Conservation (phyloP, 2,113 vertebrate genomes). For the Ciconia stormi region DNA sequence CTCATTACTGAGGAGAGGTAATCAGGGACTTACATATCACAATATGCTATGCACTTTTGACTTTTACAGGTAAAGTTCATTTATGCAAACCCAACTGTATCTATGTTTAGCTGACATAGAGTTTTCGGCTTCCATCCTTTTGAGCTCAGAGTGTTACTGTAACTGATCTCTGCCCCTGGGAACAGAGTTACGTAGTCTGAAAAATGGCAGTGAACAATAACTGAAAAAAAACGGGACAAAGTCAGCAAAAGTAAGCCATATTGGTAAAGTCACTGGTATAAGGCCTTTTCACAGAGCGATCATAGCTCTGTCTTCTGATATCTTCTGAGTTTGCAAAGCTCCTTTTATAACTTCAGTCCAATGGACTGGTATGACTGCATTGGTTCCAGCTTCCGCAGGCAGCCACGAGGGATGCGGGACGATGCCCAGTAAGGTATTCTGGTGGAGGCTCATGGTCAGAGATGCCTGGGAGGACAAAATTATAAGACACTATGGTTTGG, state of each 20-base stretch:
- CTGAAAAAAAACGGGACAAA: neutral
- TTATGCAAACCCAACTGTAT: neutral
- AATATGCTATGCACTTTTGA: neutral
- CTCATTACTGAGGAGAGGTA: neutral
- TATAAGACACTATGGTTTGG: neutral
- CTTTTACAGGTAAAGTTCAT: neutral
- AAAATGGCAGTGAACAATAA: neutral
- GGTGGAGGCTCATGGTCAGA: neutral
- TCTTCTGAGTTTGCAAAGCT: neutral
- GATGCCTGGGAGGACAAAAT: neutral
- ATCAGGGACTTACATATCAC: neutral
- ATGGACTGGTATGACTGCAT: neutral
- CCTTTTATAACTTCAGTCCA: neutral
- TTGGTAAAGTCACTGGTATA: neutral
- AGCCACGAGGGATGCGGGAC: accelerated
- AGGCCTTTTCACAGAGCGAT: neutral
- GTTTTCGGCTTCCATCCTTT: neutral
- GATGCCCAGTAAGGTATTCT: neutral
- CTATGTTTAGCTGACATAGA: neutral
- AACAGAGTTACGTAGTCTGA: neutral
- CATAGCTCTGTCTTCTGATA: neutral
- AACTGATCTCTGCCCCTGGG: neutral
- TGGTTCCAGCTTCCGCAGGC: neutral
- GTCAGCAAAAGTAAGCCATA: neutral
- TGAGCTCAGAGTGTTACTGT: neutral